phyloP scores from a whole-genome alignment of 1,140 invertebrate species.

The Andricus grossulariae region DNA sequence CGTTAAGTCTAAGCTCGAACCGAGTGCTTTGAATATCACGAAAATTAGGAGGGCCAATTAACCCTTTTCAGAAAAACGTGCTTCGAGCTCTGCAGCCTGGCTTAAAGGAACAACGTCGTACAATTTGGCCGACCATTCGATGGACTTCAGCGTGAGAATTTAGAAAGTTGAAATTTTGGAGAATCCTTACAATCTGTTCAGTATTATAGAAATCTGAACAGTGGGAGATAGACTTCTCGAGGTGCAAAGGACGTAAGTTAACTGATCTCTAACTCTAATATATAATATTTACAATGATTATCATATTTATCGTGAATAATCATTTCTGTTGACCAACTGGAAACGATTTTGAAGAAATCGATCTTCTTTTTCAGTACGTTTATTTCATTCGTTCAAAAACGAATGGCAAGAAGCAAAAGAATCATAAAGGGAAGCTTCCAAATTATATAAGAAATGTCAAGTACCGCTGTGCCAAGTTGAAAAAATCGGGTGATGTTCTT shows the following conservation, averaged over 20 bases:
- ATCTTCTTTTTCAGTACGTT: neutral
- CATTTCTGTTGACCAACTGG: neutral
- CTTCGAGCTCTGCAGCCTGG: too few relatives aligned
- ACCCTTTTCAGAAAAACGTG: too few relatives aligned
- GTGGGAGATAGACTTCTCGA: neutral
- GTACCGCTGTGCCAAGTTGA: neutral
- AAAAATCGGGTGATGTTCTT: neutral
- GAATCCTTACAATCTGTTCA: too few relatives aligned
- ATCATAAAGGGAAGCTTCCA: neutral
- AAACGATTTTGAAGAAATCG: neutral
- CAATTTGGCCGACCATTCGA: too few relatives aligned
- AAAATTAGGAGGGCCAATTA: too few relatives aligned
- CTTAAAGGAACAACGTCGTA: too few relatives aligned
- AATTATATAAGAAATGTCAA: conserved; percentile 1
- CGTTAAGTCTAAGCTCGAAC: too few relatives aligned
- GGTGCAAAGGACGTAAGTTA: neutral
- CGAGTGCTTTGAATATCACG: too few relatives aligned
- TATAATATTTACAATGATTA: neutral
- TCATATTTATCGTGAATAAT: neutral
- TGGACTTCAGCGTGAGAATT: too few relatives aligned
- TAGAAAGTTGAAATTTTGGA: too few relatives aligned
- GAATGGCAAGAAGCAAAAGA: neutral
- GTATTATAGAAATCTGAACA: too few relatives aligned
- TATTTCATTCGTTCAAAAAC: neutral
- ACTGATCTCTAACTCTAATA: neutral